Conservation (phyloP, 1,140 invertebrate genomes). For the Drosophila repletoides region DNA sequence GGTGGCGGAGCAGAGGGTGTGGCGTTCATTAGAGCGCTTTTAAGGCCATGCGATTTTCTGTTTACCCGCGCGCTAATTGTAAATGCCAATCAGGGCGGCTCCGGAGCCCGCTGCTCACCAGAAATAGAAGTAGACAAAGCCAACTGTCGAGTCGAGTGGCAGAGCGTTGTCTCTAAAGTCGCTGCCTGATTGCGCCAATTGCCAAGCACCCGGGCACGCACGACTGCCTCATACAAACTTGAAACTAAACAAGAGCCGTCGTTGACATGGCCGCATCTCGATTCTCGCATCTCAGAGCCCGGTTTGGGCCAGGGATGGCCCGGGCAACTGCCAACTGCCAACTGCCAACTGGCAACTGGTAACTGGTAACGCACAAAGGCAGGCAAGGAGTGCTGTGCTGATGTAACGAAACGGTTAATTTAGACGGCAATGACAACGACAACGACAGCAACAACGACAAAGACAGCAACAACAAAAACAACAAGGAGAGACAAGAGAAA, state of each 20-base stretch:
- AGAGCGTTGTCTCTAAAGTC: conserved; percentile 32
- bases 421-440: conserved; percentile 62
- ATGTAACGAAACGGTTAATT: conserved; percentile 79
- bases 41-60: conserved; percentile 50
- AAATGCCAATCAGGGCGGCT: conserved; percentile 75
- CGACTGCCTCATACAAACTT: conserved; percentile 77
- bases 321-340: conserved; percentile 15
- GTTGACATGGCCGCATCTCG: conserved; percentile 7
- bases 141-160: conserved; percentile 28
- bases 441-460: conserved; percentile 28
- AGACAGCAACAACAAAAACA: conserved; percentile 35
- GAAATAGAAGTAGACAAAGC: conserved; percentile 39
- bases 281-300: conserved; percentile 10
- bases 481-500: conserved; percentile 28
- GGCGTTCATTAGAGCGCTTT: conserved; percentile 37
- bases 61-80: conserved; percentile 80
- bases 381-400: conserved; percentile 51
- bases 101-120: conserved; percentile 9
- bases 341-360: conserved; percentile 20
- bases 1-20: neutral
- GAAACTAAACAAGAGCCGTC: conserved; percentile 57
- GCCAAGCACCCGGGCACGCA: conserved; percentile 67
- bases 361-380: conserved; percentile 69
- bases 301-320: too few relatives aligned
- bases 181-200: conserved; percentile 75